A percentile compares a stretch with the other conserved stretches of the same genome.
Evolutionary conservation across 2,797 vertebrate species (phyloP).

Genomic region (Siniperca obscura): DNA sequence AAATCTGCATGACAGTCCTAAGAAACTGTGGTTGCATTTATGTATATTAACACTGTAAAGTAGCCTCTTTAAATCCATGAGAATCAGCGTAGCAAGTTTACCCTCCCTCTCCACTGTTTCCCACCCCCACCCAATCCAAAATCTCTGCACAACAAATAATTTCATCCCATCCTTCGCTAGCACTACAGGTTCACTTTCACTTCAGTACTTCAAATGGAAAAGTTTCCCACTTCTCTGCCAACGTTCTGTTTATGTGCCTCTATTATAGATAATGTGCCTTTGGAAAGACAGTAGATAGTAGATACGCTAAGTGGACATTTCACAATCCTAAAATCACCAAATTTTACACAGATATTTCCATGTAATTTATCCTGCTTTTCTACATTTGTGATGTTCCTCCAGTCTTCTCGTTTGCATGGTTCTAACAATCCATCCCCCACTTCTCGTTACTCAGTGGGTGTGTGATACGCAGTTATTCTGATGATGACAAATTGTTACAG

Average conservation of each 20-base stretch:
- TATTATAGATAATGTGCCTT: slow-evolving; percentile 53
- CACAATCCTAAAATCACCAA: slow-evolving; percentile 24
- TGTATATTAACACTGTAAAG: slow-evolving; percentile 82
- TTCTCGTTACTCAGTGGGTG: slow-evolving; percentile 44
- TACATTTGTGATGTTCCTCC: not conserved
- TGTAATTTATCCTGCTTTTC: slow-evolving; percentile 20
- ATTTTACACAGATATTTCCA: slow-evolving; percentile 36
- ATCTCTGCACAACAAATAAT: slow-evolving; percentile 71
- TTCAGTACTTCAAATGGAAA: slow-evolving; percentile 68
- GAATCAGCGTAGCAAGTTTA: slow-evolving; percentile 71
- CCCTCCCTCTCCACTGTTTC: slow-evolving; percentile 10
- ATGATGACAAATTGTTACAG: slow-evolving; percentile 64
- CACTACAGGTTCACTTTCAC: slow-evolving; percentile 63
- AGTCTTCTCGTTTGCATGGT: not conserved
- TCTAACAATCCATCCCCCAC: slow-evolving; percentile 22
- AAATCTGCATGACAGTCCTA: slow-evolving; percentile 67
- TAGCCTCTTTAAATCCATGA: slow-evolving; percentile 85
- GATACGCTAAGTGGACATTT: slow-evolving; percentile 41
- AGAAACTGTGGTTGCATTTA: slow-evolving; percentile 74
- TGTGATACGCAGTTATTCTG: slow-evolving; percentile 38
- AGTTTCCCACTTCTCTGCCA: slow-evolving; percentile 62
- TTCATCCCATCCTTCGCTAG: slow-evolving; percentile 61
- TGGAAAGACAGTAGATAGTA: slow-evolving; percentile 46
- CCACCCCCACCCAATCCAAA: slow-evolving; percentile 40
- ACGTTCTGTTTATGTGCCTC: slow-evolving; percentile 54